A percentile compares a stretch with the other conserved stretches of the same genome.
Evolutionary conservation across 2,888 invertebrate genomes (phyloP).

Genomic region (Euzophera pinguis): DNA sequence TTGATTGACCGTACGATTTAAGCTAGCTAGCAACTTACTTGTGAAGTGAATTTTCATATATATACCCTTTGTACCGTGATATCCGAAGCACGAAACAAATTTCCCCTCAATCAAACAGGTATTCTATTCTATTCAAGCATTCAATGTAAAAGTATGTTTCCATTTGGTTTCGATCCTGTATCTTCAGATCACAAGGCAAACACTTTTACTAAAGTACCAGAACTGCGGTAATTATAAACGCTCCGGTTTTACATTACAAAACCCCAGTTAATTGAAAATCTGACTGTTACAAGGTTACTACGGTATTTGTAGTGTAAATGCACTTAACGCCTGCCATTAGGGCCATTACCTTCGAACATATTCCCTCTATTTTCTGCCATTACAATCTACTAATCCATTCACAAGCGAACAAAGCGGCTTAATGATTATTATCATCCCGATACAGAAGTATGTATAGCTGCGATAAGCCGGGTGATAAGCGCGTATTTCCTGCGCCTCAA

Average conservation of each 20-base stretch:
- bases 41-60: too few relatives aligned
- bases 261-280: background rate
- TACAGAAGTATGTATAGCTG: constrained; percentile 4
- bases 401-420: background rate
- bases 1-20: too few relatives aligned
- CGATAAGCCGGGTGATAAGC: constrained; percentile 7
- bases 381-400: constrained; percentile 8
- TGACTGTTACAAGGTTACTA: background rate
- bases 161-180: too few relatives aligned
- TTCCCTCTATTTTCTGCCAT: background rate
- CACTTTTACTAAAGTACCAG: too few relatives aligned
- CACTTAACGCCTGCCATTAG: background rate
- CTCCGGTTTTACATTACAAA: background rate
- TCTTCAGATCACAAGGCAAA: too few relatives aligned
- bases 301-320: background rate
- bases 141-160: too few relatives aligned
- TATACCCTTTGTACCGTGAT: too few relatives aligned
- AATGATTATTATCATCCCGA: constrained; percentile 4
- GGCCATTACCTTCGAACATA: background rate
- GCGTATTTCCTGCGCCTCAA: background rate
- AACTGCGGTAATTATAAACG: too few relatives aligned
- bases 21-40: too few relatives aligned
- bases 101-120: too few relatives aligned
- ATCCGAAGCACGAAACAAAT: too few relatives aligned
- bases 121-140: too few relatives aligned